Evolutionary conservation across 2,888 invertebrate genomes (phyloP).

Genomic region (Litoditis marina): DNA sequence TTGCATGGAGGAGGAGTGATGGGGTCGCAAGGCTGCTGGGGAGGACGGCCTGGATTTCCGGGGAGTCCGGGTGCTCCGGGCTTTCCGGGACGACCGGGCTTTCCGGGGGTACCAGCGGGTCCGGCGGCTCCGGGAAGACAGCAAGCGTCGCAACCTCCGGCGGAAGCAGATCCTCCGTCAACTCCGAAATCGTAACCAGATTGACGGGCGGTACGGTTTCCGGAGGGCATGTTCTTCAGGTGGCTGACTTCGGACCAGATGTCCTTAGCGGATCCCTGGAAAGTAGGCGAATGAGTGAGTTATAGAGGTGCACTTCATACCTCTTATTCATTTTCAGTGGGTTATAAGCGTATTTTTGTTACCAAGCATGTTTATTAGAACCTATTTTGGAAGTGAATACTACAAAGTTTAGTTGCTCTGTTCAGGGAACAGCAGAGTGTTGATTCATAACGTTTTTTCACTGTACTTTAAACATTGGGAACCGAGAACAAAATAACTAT

Average conservation of each 20-base stretch:
- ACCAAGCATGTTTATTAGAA: too few relatives aligned
- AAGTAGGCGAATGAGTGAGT: too few relatives aligned
- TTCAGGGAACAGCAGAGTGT: too few relatives aligned
- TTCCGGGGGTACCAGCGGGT: conserved; percentile 44
- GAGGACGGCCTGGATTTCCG: conserved; percentile 50
- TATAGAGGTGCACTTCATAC: too few relatives aligned
- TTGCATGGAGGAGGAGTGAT: conserved; percentile 53
- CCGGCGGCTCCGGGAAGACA: conserved; percentile 49
- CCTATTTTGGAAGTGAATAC: too few relatives aligned
- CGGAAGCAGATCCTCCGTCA: conserved; percentile 20
- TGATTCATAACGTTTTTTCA: too few relatives aligned
- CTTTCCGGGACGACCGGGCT: conserved; percentile 42
- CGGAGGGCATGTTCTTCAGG: conserved; percentile 41
- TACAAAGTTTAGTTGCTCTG: too few relatives aligned
- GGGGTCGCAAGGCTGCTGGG: conserved; percentile 54
- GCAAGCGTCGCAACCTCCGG: conserved; percentile 54
- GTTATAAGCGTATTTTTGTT: too few relatives aligned
- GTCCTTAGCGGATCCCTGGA: conserved; percentile 45
- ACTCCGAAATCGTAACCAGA: conserved; percentile 19
- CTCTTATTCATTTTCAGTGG: too few relatives aligned
- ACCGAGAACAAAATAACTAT: too few relatives aligned
- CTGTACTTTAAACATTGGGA: too few relatives aligned
- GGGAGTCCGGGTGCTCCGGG: conserved; percentile 47
- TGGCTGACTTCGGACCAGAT: conserved; percentile 49
- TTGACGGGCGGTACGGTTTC: conserved; percentile 49